Evolutionary conservation across 2,888 invertebrate species (phyloP).

Genomic region (Gymnoscelis rufifasciata): DNA sequence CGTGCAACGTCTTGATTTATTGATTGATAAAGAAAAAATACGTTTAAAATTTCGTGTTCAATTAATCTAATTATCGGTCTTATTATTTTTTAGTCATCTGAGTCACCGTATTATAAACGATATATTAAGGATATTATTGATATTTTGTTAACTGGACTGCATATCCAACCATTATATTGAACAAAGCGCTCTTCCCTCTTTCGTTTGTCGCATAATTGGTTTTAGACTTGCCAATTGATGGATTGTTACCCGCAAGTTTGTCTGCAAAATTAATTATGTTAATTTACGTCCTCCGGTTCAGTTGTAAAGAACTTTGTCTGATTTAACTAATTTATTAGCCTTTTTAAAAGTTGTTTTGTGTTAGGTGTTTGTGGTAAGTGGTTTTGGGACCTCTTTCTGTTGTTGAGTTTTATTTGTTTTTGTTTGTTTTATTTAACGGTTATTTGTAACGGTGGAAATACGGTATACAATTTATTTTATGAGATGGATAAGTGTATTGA

Average conservation of each 20-base stretch:
- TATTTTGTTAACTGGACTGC: too few relatives aligned
- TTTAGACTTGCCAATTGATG: conserved; percentile 57
- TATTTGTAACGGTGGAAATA: too few relatives aligned
- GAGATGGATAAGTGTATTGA: too few relatives aligned
- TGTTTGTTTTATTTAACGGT: too few relatives aligned
- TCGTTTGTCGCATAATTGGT: conserved; percentile 52
- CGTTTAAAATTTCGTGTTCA: too few relatives aligned
- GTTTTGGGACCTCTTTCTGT: not conserved
- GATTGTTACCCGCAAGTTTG: conserved; percentile 61
- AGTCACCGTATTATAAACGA: too few relatives aligned
- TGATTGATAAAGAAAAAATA: too few relatives aligned
- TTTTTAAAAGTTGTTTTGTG: conserved; percentile 37
- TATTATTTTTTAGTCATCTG: too few relatives aligned
- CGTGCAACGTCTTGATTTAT: too few relatives aligned
- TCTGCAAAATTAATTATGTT: conserved; percentile 65
- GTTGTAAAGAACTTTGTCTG: conserved; percentile 4
- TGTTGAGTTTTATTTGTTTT: not conserved
- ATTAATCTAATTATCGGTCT: too few relatives aligned
- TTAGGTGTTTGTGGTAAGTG: conserved; percentile 10
- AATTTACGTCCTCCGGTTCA: conserved; percentile 40
- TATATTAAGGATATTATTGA: too few relatives aligned
- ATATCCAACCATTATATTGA: not conserved
- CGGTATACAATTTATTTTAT: too few relatives aligned
- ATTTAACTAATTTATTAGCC: conserved; percentile 33
- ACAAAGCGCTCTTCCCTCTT: conserved; percentile 24